Evolutionary conservation across 1,140 invertebrate species (phyloP).

Genomic region (Brachionus asplanchnoidis): DNA sequence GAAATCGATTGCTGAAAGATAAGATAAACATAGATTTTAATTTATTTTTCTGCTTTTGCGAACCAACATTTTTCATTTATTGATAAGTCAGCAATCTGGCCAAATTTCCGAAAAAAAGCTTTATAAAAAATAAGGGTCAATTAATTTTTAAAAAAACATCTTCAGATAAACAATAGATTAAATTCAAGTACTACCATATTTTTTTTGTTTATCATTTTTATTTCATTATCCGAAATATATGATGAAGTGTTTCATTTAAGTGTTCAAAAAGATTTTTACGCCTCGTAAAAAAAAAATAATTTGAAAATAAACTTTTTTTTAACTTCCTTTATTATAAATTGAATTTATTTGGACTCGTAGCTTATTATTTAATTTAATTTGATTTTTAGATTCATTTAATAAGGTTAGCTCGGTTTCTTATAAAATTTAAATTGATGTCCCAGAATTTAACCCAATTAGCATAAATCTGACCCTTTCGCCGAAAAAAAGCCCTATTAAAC

Average conservation of each 20-base stretch:
- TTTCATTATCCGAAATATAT: background rate
- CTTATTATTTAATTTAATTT: background rate
- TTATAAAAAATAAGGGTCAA: background rate
- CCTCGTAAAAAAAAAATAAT: background rate
- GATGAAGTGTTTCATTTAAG: background rate
- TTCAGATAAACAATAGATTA: background rate
- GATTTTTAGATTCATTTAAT: background rate
- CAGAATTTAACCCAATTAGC: no score
- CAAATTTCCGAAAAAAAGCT: background rate
- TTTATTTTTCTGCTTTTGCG: background rate
- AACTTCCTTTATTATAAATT: background rate
- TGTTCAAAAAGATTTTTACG: background rate
- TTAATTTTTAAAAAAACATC: background rate
- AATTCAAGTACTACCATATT: background rate
- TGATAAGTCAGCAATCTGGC: background rate
- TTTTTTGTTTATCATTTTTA: background rate
- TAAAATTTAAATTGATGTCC: no score
- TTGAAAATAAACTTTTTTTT: background rate
- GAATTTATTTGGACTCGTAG: background rate
- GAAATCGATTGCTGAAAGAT: background rate
- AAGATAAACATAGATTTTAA: slow-evolving; percentile 11
- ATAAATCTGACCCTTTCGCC: no score
- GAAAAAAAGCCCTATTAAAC: no score
- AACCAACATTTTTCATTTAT: background rate
- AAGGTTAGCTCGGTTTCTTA: no score